Base-by-base conservation (phyloP, 2,888 invertebrate species). In the Nemotelus nigrinus region DNA sequence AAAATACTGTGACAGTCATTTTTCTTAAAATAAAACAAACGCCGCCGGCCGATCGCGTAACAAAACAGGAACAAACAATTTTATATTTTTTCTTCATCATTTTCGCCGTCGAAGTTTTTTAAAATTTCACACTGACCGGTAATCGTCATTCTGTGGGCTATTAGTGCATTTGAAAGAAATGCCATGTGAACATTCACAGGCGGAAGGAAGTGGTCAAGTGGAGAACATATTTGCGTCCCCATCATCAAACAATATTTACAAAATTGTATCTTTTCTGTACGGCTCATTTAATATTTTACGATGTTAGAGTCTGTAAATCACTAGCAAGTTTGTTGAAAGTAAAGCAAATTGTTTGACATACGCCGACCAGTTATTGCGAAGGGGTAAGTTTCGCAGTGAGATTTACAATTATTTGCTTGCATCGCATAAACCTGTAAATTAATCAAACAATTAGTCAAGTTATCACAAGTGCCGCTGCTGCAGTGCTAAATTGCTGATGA, bases 11-110 rank as follows among this genome's bases (percentile, higher is more conserved):
- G 39, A 68, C 53, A 50, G 68, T 68, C 53, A 53, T 41, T 53
- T 70, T 53, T 65, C 55, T 70, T 25, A 70, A 70, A 55, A n/a
- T 10, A 43, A 70, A 3, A 65, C 44, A 10, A 65, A 44, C 43
- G 70, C 41, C 39, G 6, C 41, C 39, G 6, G 39, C 10, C 55
- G 47, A 7, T 53, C 43, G 48, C 47, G 74, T 57, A 39, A 10
- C 60, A 60, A 60, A 41, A 48, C 74, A 74, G 74, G 74, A 74
- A 74, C 74, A 74, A 74, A 74, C 63, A 74, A 50, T 63, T 8
- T 3, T 63, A 43, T 10, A 25, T 57, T 25, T 63, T 63, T 63
- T 41, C 63, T 41, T 45, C 47, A 53, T 70, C 25, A 55, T 70
- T 50, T 41, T 47, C 41, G 7, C 4, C 7, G 6, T 25, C 25